A percentile compares a stretch with the other conserved stretches of the same genome.
Evolutionary conservation across 2,888 invertebrate genomes (phyloP).

Genomic region (Cartodere bifasciata): DNA sequence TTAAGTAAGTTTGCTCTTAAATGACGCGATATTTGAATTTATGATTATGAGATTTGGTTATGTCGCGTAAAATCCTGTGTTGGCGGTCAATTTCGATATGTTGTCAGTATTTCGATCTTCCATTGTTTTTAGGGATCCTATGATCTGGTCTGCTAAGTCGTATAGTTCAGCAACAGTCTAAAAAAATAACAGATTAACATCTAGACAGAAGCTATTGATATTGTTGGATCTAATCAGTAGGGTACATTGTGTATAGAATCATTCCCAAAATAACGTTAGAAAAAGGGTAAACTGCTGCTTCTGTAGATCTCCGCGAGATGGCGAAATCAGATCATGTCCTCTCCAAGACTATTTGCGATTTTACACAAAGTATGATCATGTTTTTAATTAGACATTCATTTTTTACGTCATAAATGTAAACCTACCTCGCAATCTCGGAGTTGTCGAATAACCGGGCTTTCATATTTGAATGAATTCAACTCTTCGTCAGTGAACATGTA

Average conservation of each 20-base stretch:
- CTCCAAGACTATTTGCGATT: not conserved
- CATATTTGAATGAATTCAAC: constrained; percentile 47
- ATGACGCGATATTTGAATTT: no score
- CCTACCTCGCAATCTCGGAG: constrained; percentile 46
- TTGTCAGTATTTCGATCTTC: not conserved
- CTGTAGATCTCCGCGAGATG: no score
- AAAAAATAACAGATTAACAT: constrained; percentile 30
- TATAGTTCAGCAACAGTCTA: constrained; percentile 61
- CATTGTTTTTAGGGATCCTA: constrained; percentile 33
- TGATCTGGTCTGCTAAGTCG: constrained; percentile 51
- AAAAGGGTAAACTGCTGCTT: no score
- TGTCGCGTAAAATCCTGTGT: not conserved
- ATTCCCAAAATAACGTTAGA: no score
- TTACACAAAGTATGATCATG: not conserved
- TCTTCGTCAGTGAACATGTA: constrained; percentile 47
- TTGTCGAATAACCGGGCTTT: constrained; percentile 45
- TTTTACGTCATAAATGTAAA: no score
- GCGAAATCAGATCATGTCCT: no score
- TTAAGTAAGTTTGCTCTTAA: no score
- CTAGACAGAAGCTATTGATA: no score
- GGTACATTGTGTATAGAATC: no score
- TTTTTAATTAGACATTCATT: not conserved
- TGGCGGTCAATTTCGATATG: constrained; percentile 1
- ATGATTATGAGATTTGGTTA: constrained; percentile 1
- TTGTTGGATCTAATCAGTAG: no score